Evolutionary conservation across 2,888 invertebrate genomes (phyloP).

Genomic region (Tenthredo scrophulariae): DNA sequence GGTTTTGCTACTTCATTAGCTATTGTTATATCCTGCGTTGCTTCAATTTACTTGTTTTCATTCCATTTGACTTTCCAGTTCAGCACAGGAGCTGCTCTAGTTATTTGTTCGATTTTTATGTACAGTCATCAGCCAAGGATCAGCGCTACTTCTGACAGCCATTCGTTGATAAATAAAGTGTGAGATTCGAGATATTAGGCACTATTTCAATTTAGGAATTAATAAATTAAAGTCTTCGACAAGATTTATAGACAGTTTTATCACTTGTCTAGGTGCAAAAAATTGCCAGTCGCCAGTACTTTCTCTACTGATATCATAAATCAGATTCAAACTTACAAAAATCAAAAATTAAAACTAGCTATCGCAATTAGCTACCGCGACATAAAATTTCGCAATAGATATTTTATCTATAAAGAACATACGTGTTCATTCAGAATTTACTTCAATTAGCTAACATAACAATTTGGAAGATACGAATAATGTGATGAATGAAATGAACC

Average conservation of each 20-base stretch:
- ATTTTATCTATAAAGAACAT: neutral
- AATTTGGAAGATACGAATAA: neutral
- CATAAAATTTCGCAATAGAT: neutral
- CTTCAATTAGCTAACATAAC: neutral
- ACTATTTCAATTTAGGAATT: constrained; percentile 51
- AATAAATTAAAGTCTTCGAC: constrained; percentile 34
- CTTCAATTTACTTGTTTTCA: constrained; percentile 94
- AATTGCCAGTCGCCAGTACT: neutral
- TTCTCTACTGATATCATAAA: neutral
- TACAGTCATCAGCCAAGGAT: constrained; percentile 90
- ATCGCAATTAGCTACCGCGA: neutral
- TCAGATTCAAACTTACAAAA: neutral
- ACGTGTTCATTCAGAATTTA: neutral
- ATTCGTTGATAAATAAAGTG: constrained; percentile 65
- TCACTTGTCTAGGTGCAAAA: neutral
- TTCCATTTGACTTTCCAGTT: constrained; percentile 94
- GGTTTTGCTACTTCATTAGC: constrained; percentile 99
- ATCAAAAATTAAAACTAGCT: neutral
- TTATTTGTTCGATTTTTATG: constrained; percentile 96
- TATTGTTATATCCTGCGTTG: constrained; percentile 96
- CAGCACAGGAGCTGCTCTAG: constrained; percentile 89
- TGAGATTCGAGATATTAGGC: constrained; percentile 61
- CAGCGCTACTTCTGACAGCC: constrained; percentile 60
- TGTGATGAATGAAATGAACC: neutral
- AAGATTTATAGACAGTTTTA: neutral